Percentiles rank a stretch among this genome's conserved stretches.
These are phyloP conservation scores for Picathartes gymnocephalus DNA, from an alignment of 2,113 vertebrate species.

Conservation along the genomic window DNA sequence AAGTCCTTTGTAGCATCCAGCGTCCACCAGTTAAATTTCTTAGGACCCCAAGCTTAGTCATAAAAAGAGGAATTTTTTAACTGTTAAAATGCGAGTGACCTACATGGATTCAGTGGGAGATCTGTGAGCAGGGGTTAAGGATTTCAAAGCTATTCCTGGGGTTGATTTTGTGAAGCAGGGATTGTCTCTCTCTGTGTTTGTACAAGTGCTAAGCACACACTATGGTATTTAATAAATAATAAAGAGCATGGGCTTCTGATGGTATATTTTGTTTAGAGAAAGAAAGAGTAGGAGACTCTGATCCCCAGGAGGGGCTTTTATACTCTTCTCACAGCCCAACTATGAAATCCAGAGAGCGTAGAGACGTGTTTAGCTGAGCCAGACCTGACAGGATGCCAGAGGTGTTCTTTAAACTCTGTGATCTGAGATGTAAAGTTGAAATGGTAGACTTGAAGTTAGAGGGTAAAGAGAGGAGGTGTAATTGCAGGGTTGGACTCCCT, in stretches of 20 bases:
- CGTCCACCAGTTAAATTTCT: background rate
- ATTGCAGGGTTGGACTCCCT: constrained; percentile 78
- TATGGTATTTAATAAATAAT: constrained; percentile 48
- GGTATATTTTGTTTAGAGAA: constrained; percentile 27
- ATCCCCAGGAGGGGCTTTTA: constrained; percentile 25
- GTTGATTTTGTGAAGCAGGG: background rate
- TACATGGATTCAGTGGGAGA: background rate
- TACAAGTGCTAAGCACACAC: constrained; percentile 49
- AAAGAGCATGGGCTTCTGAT: constrained; percentile 22
- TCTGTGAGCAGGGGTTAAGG: background rate
- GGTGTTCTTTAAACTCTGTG: constrained; percentile 65
- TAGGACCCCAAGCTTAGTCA: background rate
- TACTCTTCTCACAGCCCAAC: background rate
- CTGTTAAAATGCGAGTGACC: background rate
- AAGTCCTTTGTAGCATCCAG: background rate
- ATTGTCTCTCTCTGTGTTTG: constrained; percentile 22
- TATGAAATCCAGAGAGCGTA: background rate
- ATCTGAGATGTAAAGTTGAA: constrained; percentile 64
- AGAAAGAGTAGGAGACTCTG: background rate
- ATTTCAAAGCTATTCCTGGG: background rate
- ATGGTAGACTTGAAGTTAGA: constrained; percentile 70
- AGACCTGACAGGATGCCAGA: constrained; percentile 58
- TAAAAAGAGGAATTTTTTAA: background rate
- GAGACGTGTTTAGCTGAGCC: constrained; percentile 28
- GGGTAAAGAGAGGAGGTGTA: constrained; percentile 76